Evolutionary conservation across 2,888 invertebrate genomes (phyloP).

Genomic region (Herminia tarsipennalis): DNA sequence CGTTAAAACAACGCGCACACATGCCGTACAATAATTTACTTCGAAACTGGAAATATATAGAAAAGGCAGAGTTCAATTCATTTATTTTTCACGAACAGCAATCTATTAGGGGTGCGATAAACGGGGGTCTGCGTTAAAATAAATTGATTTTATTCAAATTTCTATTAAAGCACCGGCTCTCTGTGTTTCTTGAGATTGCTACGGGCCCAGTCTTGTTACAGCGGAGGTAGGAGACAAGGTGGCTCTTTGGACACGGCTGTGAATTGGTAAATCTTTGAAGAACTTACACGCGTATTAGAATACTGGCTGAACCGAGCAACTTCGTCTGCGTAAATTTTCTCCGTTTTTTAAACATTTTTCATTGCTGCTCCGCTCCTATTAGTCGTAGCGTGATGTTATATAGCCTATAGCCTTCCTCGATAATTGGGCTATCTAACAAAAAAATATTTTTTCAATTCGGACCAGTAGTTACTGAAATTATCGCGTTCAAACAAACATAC

Average conservation of each 20-base stretch:
- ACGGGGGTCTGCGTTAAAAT: slow-evolving; percentile 76
- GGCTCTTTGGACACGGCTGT: neutral
- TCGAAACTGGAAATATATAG: slow-evolving; percentile 32
- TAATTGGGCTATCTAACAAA: too few relatives aligned
- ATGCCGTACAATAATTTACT: slow-evolving; percentile 27
- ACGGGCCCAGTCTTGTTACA: slow-evolving; percentile 55
- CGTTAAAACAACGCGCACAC: slow-evolving; percentile 19
- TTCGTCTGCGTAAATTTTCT: too few relatives aligned
- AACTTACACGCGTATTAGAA: too few relatives aligned
- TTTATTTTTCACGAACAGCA: slow-evolving; percentile 67
- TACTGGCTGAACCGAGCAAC: too few relatives aligned
- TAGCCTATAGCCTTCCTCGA: too few relatives aligned
- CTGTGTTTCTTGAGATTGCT: slow-evolving; percentile 79
- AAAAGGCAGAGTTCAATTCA: slow-evolving; percentile 53
- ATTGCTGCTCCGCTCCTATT: too few relatives aligned
- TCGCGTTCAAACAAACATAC: too few relatives aligned
- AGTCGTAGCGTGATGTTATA: too few relatives aligned
- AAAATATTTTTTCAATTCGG: too few relatives aligned
- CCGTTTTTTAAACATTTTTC: too few relatives aligned
- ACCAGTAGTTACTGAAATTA: too few relatives aligned
- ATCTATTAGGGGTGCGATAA: slow-evolving; percentile 80
- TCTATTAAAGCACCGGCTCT: slow-evolving; percentile 72
- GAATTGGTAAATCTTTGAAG: too few relatives aligned
- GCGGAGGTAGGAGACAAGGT: slow-evolving; percentile 28
- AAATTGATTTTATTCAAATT: slow-evolving; percentile 85